These are phyloP conservation scores for Drosophila paramelanica DNA, from an alignment of 2,888 invertebrate species.

Conservation along the genomic window DNA sequence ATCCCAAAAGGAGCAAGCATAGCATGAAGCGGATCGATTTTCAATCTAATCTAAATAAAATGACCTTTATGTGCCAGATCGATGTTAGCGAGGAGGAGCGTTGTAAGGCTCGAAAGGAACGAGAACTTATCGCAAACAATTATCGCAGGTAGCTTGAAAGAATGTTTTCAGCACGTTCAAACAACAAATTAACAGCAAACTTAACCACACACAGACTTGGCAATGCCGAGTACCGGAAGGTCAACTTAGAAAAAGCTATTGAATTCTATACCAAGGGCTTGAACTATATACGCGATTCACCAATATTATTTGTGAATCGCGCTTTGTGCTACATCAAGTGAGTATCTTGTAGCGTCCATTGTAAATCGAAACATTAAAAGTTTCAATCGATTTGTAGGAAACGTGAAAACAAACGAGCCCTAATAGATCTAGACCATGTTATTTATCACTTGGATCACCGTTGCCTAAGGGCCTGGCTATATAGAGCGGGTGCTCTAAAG, in stretches of 20 bases:
- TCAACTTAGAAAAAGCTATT: conserved; percentile 48
- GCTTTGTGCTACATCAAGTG: conserved; percentile 50
- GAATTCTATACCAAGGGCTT: conserved; percentile 42
- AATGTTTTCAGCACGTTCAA: too few species aligned
- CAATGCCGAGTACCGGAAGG: conserved; percentile 49
- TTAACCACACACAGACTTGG: conserved; percentile 40
- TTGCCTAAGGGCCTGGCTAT: conserved; percentile 55
- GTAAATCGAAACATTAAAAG: not conserved
- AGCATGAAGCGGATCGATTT: not conserved
- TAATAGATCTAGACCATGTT: conserved; percentile 54
- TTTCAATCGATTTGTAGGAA: conserved; percentile 30
- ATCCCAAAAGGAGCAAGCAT: not conserved
- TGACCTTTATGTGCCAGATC: conserved; percentile 55
- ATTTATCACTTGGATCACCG: conserved; percentile 20
- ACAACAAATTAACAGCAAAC: not conserved
- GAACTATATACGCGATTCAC: conserved; percentile 45
- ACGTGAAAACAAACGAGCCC: conserved; percentile 37
- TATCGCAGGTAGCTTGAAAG: conserved; percentile 45
- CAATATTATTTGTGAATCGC: conserved; percentile 51
- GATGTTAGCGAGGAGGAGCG: conserved; percentile 19
- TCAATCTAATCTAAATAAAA: conserved; percentile 23
- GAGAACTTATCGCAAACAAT: conserved; percentile 37
- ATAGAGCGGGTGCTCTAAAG: conserved; percentile 42
- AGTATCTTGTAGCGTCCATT: not conserved
- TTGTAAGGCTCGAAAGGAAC: conserved; percentile 19